A percentile compares a stretch with the other conserved stretches of the same genome.
These are phyloP conservation scores for Oxyruncus cristatus DNA, from an alignment of 2,113 vertebrate genomes.

Conservation along the genomic window DNA sequence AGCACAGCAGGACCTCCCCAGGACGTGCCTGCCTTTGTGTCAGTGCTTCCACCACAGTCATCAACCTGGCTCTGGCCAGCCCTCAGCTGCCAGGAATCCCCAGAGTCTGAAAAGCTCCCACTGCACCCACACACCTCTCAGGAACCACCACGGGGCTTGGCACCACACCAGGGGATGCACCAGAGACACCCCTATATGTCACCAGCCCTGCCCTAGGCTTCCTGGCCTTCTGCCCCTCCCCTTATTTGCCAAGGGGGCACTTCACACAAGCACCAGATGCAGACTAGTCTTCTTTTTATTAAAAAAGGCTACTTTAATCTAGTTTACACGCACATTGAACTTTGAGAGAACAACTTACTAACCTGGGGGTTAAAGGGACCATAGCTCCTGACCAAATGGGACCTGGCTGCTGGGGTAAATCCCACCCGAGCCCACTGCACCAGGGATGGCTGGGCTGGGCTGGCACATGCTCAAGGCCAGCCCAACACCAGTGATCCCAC, in stretches of 20 bases:
- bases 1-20: neutral
- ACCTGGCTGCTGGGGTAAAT: neutral
- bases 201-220: neutral
- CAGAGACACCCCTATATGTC: neutral
- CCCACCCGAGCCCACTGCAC: neutral
- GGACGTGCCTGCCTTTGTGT: neutral
- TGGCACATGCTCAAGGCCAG: neutral
- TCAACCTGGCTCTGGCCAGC: neutral
- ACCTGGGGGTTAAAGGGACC: neutral
- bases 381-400: neutral
- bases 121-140: neutral
- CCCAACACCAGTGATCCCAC: neutral
- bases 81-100: neutral
- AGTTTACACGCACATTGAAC: neutral
- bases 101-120: fast-evolving
- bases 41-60: neutral
- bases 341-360: neutral
- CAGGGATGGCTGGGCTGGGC: neutral
- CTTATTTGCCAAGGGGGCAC: neutral
- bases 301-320: neutral
- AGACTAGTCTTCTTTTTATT: neutral
- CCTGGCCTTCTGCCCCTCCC: neutral
- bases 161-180: fast-evolving
- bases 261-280: neutral
- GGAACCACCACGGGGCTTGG: fast-evolving